A percentile compares a stretch with the other conserved stretches of the same genome.
These are phyloP conservation scores for Conus ventricosus DNA, from an alignment of 1,140 invertebrate genomes.

Conservation along the genomic window DNA sequence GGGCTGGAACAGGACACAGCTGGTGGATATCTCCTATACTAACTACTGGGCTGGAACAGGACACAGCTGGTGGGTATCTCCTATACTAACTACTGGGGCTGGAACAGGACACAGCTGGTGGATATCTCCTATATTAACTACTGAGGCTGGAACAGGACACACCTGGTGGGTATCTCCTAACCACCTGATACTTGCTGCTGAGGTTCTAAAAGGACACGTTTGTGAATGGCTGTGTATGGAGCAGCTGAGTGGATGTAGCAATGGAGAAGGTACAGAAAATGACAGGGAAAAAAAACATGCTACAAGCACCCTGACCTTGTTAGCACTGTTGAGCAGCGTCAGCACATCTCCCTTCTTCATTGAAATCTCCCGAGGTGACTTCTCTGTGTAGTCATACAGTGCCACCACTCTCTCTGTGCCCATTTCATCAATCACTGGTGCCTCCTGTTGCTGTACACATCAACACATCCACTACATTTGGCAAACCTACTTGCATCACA, in stretches of 20 bases:
- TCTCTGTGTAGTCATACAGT: constrained; percentile 98
- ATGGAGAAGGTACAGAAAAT: too few relatives aligned
- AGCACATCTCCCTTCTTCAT: constrained; percentile 99
- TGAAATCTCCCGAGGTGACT: constrained; percentile 97
- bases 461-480: too few relatives aligned
- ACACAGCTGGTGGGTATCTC: too few relatives aligned
- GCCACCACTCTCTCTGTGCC: constrained; percentile 94
- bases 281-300: neutral
- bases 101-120: too few relatives aligned
- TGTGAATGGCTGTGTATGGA: neutral
- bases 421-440: constrained; percentile 94
- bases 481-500: neutral
- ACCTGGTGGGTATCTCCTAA: too few relatives aligned
- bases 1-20: too few relatives aligned
- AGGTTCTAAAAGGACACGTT: neutral
- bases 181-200: neutral
- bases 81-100: too few relatives aligned
- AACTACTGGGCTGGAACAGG: too few relatives aligned
- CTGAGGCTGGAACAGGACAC: too few relatives aligned
- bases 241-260: neutral
- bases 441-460: constrained; percentile 88
- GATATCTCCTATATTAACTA: too few relatives aligned
- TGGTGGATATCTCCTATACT: too few relatives aligned
- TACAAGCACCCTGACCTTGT: constrained; percentile 82
- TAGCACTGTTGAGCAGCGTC: constrained; percentile 97